Percentiles rank a stretch among this genome's conserved stretches.
Evolutionary conservation across 2,797 vertebrate species (phyloP).

Genomic region (Enteromius thamalakanensis): DNA sequence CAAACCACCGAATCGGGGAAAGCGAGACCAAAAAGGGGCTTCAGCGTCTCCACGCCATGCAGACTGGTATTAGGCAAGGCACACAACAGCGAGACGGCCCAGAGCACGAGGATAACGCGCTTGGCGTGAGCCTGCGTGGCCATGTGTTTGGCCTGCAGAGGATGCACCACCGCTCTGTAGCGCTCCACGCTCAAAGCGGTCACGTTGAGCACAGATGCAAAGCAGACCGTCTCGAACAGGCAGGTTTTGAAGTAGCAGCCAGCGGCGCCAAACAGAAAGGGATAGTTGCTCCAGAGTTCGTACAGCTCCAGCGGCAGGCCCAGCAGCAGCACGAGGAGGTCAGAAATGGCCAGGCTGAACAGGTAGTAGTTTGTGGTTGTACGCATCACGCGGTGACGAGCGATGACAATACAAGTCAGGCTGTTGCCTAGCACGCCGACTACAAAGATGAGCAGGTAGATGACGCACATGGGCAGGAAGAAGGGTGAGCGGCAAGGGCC

Average conservation of each 20-base stretch:
- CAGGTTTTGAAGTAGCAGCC: slow-evolving; percentile 82
- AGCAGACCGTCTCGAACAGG: slow-evolving; percentile 80
- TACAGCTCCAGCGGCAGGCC: slow-evolving; percentile 80
- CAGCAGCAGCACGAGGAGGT: slow-evolving; percentile 78
- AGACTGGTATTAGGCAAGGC: slow-evolving; percentile 78
- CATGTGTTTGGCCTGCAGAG: slow-evolving; percentile 73
- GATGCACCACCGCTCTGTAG: slow-evolving; percentile 77
- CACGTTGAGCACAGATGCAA: slow-evolving; percentile 80
- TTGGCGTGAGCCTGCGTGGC: slow-evolving; percentile 73
- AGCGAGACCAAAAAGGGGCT: slow-evolving; percentile 63
- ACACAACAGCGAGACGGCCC: slow-evolving; percentile 75
- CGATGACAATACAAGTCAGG: slow-evolving; percentile 76
- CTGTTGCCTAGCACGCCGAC: slow-evolving; percentile 75
- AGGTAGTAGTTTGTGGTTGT: slow-evolving; percentile 81
- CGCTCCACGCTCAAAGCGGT: slow-evolving; percentile 78
- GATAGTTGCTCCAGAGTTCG: slow-evolving; percentile 80
- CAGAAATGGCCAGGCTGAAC: slow-evolving; percentile 78
- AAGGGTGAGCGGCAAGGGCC: slow-evolving; percentile 67
- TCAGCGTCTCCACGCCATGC: slow-evolving; percentile 69
- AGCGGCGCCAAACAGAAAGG: slow-evolving; percentile 73
- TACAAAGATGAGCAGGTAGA: slow-evolving; percentile 74
- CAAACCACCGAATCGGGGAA: slow-evolving; percentile 72
- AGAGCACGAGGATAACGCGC: slow-evolving; percentile 72
- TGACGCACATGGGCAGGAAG: slow-evolving; percentile 73
- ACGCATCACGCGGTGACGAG: slow-evolving; percentile 74